A percentile compares a stretch with the other conserved stretches of the same genome.
phyloP scores from a whole-genome alignment of 2,113 vertebrate species.

The Neolamprologus modestus region DNA sequence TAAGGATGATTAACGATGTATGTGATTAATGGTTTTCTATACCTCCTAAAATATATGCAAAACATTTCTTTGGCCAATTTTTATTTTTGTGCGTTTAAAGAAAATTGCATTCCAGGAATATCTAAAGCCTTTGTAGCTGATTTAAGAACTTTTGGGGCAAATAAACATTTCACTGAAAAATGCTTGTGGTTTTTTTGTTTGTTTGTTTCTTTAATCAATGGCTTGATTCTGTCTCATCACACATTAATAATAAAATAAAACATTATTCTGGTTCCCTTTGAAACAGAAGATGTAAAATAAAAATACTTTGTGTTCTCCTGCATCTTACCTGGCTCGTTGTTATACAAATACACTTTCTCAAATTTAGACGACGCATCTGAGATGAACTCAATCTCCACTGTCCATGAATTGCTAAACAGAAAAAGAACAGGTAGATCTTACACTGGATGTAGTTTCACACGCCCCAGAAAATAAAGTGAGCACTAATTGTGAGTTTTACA shows the following conservation, averaged over 20 bases:
- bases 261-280: neutral
- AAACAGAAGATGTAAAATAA: neutral
- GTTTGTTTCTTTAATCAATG: neutral
- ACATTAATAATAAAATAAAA: neutral
- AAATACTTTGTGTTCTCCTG: neutral
- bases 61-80: neutral
- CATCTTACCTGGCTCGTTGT: neutral
- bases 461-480: neutral
- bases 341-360: neutral
- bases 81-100: neutral
- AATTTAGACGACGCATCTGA: neutral
- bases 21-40: neutral
- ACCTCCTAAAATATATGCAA: neutral
- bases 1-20: neutral
- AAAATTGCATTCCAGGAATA: neutral
- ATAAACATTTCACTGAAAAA: neutral
- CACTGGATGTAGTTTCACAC: fast-evolving
- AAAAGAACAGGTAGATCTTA: neutral
- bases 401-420: conserved; percentile 58
- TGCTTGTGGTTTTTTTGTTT: fast-evolving
- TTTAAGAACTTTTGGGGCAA: neutral
- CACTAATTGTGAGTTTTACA: neutral
- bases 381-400: neutral
- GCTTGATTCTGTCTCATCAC: neutral
- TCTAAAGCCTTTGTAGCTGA: neutral